Base-by-base conservation (phyloP, 2,113 vertebrate species). In the Brevimyrus niger region DNA sequence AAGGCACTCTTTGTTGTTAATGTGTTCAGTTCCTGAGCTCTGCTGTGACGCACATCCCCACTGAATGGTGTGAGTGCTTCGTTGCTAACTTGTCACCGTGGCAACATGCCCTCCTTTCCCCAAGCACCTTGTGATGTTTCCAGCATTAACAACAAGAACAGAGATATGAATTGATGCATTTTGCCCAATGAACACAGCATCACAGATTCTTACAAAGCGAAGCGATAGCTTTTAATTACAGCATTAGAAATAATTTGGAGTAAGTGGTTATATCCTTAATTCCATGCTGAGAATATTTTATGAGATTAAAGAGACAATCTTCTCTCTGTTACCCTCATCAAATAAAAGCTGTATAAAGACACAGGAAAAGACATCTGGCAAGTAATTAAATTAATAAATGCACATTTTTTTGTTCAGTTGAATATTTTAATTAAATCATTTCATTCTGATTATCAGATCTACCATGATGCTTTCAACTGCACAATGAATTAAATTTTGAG, bases 291-390 rank as follows among this genome's bases (percentile, higher is more conserved):
- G 46, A 87, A 80, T 27, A 85, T 15, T 89, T 87, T 86, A 73
- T 51, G 85, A 53, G 47, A 86, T 87, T 89, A 87, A 87, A 76
- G 73, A 76, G 31, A 89, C 85, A 48, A 47, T 86, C 53, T 50
- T 46, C 85, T 73, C 76, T 87, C 58, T 89, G 11, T 51, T 47
- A 21, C 58, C 61, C 35, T 69, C 89, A 76, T 61, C 89, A 87
- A 89, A 51, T 80, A 38, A 76, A 86, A 53, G 3, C 47, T 84
- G 19, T 38, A 87, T 31, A 53, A 55, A 87, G 48, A 87, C 23
- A 55, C 38, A 3, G 47, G 4, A 17, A 55, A 87, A 19, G 17
- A 51, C 21, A 51, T 87, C 73, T 80, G 73, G 35, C 35, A 80
- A 51, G n/a, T 51, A 88, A 13, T 76, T 80, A 51, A 50, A 76